Evolutionary conservation across 1,140 invertebrate species (phyloP).

Genomic region (Laupala kohalensis): DNA sequence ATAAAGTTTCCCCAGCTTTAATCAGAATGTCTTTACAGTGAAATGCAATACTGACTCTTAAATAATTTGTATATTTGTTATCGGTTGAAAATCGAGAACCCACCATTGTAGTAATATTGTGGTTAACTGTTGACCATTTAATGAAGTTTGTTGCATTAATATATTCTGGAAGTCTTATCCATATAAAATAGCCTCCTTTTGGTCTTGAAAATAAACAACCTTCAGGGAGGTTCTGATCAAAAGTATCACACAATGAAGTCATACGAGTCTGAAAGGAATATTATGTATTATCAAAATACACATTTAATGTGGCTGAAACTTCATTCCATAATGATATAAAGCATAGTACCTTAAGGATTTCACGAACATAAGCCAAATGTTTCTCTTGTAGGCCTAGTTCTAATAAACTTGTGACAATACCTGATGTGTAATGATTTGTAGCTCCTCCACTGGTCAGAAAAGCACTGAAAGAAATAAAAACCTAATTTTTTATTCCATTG

Average conservation of each 20-base stretch:
- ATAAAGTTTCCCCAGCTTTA: neutral
- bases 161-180: conserved; percentile 34
- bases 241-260: conserved; percentile 26
- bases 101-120: conserved; percentile 33
- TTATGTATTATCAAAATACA: neutral
- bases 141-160: conserved; percentile 26
- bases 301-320: neutral
- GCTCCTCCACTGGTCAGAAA: conserved; percentile 41
- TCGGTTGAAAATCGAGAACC: conserved; percentile 31
- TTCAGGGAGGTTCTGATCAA: conserved; percentile 30
- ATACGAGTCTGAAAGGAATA: conserved; percentile 29
- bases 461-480: conserved; percentile 26
- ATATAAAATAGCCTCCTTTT: conserved; percentile 44
- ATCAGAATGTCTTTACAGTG: neutral
- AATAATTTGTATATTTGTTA: conserved; percentile 14
- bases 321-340: neutral
- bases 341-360: conserved; percentile 28
- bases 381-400: conserved; percentile 34
- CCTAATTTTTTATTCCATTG: neutral
- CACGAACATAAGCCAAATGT: conserved; percentile 30
- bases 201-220: conserved; percentile 31
- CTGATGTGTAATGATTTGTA: conserved; percentile 45
- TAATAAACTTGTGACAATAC: conserved; percentile 38
- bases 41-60: conserved; percentile 9
- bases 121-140: conserved; percentile 27